phyloP scores from a whole-genome alignment of 2,113 vertebrate species.

The Apistogramma diplotaenia region DNA sequence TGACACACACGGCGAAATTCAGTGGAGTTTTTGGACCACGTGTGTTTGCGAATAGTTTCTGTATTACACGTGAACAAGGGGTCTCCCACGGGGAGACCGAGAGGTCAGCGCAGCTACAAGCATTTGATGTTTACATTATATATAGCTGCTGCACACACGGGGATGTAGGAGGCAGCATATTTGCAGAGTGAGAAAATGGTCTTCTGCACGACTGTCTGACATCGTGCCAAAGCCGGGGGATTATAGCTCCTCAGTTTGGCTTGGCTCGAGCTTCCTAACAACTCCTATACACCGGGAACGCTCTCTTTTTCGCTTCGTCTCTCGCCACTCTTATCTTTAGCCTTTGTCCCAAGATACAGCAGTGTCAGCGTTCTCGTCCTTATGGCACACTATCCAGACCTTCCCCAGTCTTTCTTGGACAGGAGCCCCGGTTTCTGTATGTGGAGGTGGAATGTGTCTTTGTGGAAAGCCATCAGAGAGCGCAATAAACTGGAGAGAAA shows the following conservation, averaged over 20 bases:
- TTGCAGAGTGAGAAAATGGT: slow-evolving; percentile 66
- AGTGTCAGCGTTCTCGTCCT: slow-evolving; percentile 69
- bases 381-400: slow-evolving; percentile 61
- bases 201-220: slow-evolving; percentile 62
- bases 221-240: slow-evolving; percentile 54
- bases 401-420: slow-evolving; percentile 55
- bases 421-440: slow-evolving; percentile 49
- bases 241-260: slow-evolving; percentile 57
- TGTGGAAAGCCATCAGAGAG: slow-evolving; percentile 63
- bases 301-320: slow-evolving; percentile 26
- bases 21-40: slow-evolving; percentile 19
- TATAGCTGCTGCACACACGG: slow-evolving; percentile 38
- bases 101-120: slow-evolving; percentile 53
- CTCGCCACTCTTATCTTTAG: slow-evolving; percentile 44
- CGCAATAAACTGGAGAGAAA: slow-evolving; percentile 73
- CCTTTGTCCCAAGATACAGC: slow-evolving; percentile 64
- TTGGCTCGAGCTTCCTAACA: slow-evolving; percentile 42
- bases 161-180: slow-evolving; percentile 63
- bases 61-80: slow-evolving; percentile 35
- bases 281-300: slow-evolving; percentile 32
- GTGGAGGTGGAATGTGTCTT: slow-evolving; percentile 70
- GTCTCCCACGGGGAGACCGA: slow-evolving; percentile 23
- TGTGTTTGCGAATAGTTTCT: slow-evolving; percentile 36
- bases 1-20: slow-evolving; percentile 54
- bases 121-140: slow-evolving; percentile 68